A percentile compares a stretch with the other conserved stretches of the same genome.
phyloP scores from a whole-genome alignment of 1,140 invertebrate species.

The Zaprionus camerounensis region DNA sequence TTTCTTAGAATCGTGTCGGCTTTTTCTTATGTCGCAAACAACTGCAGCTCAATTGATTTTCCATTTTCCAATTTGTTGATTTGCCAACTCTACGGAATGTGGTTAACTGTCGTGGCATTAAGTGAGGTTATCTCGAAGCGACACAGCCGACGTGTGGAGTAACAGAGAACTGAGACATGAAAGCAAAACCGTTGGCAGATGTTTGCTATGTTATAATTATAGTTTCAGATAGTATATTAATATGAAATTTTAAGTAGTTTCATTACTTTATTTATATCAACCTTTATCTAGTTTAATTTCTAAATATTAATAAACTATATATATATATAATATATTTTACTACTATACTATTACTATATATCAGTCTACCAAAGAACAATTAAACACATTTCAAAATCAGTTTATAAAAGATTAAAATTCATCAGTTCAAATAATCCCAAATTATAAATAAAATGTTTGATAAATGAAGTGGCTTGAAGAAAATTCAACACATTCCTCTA shows the following conservation, averaged over 20 bases:
- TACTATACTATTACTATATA: too few species aligned
- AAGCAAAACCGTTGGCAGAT: neutral
- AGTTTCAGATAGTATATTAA: neutral
- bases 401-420: too few species aligned
- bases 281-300: too few species aligned
- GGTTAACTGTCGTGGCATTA: slow-evolving; percentile 12
- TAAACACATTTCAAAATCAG: too few species aligned
- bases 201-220: neutral
- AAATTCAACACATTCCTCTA: too few species aligned
- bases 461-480: too few species aligned
- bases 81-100: slow-evolving; percentile 5
- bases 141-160: neutral
- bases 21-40: slow-evolving; percentile 49
- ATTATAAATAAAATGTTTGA: too few species aligned
- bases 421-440: too few species aligned
- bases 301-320: too few species aligned
- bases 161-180: neutral
- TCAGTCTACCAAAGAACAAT: too few species aligned
- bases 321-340: too few species aligned
- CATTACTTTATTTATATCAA: too few species aligned
- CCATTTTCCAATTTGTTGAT: slow-evolving; percentile 26
- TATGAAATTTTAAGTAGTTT: neutral
- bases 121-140: neutral
- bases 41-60: slow-evolving; percentile 40
- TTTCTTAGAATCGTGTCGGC: slow-evolving; percentile 66